Evolutionary conservation across 2,797 vertebrate genomes (phyloP).

Genomic region (Cyclura pinguis): DNA sequence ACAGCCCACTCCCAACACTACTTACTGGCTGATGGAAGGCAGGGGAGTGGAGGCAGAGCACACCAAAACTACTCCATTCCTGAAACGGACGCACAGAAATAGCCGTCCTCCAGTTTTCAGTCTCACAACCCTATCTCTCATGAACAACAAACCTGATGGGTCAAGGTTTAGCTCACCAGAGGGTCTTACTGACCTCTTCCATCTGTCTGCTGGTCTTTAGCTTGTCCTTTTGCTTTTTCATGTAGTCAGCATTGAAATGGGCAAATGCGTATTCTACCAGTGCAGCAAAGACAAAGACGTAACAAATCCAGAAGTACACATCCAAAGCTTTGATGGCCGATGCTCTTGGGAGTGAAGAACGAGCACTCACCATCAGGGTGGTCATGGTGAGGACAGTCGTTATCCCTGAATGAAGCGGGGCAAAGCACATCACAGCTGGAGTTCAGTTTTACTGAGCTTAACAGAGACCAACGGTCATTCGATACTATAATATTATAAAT

Average conservation of each 20-base stretch:
- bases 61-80: too few species aligned
- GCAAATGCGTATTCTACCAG: constrained; percentile 98
- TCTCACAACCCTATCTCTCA: too few species aligned
- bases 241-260: constrained; percentile 97
- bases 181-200: constrained; percentile 84
- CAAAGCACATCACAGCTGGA: not conserved
- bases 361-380: constrained; percentile 96
- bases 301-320: constrained; percentile 99
- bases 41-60: too few species aligned
- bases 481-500: too few species aligned
- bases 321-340: constrained; percentile 97
- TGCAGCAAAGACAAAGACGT: constrained; percentile 96
- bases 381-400: constrained; percentile 99
- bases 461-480: not conserved
- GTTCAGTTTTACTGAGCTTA: not conserved
- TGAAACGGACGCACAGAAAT: too few species aligned
- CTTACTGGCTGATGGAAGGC: too few species aligned
- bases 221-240: constrained; percentile 95
- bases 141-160: not conserved
- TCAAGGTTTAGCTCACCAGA: too few species aligned
- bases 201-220: constrained; percentile 86
- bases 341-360: constrained; percentile 93
- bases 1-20: too few species aligned
- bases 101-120: too few species aligned
- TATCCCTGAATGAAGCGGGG: constrained; percentile 84